A percentile compares a stretch with the other conserved stretches of the same genome.
phyloP scores from a whole-genome alignment of 1,140 invertebrate species.

The Eumaeus atala region DNA sequence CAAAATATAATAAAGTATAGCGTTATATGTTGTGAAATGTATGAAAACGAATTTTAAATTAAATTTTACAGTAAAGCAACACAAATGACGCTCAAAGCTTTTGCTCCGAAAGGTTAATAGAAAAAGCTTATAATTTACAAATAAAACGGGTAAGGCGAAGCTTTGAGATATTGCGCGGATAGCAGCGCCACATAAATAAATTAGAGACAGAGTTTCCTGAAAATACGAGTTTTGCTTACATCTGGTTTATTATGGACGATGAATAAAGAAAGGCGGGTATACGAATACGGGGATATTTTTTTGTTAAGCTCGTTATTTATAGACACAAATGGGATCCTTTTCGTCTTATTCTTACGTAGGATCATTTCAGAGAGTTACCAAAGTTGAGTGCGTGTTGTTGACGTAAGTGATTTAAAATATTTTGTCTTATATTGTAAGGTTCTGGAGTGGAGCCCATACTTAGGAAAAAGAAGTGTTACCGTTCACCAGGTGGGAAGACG shows the following conservation, averaged over 20 bases:
- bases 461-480: too few relatives aligned
- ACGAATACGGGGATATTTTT: constrained; percentile 7
- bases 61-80: neutral
- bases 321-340: constrained; percentile 5
- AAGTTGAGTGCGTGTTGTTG: too few relatives aligned
- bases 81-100: neutral
- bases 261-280: constrained; percentile 3
- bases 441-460: too few relatives aligned
- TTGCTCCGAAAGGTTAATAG: constrained; percentile 6
- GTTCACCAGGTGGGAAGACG: too few relatives aligned
- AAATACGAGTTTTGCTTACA: constrained; percentile 11
- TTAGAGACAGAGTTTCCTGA: constrained; percentile 16
- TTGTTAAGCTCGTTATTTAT: constrained; percentile 16
- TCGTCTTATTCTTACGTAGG: too few relatives aligned
- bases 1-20: neutral
- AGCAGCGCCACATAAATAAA: constrained; percentile 11
- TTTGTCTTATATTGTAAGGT: too few relatives aligned
- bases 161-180: neutral
- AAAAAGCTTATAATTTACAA: constrained; percentile 11
- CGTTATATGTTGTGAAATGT: neutral
- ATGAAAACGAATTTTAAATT: neutral
- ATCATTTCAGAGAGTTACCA: too few relatives aligned
- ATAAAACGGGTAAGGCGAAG: constrained; percentile 1
- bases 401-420: too few relatives aligned
- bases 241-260: neutral